Evolutionary conservation across 2,797 vertebrate genomes (phyloP).

Genomic region (Coranthus polyacanthus): DNA sequence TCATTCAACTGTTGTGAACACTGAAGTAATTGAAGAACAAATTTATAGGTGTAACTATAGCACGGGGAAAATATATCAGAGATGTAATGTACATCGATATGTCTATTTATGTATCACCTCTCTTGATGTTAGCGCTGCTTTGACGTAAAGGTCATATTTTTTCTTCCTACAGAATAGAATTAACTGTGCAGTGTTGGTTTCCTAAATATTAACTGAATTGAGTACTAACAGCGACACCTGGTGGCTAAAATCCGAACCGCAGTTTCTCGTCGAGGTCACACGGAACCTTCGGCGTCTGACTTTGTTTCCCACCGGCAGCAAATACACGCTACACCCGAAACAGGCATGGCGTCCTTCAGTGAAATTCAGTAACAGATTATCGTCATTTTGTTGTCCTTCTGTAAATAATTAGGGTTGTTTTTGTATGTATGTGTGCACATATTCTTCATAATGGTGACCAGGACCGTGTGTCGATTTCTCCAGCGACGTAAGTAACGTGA

Average conservation of each 20-base stretch:
- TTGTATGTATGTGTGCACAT: neutral
- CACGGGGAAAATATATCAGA: neutral
- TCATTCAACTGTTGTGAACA: slow-evolving; percentile 10
- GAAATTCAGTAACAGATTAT: slow-evolving; percentile 6
- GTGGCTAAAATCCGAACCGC: slow-evolving; percentile 12
- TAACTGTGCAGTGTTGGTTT: neutral
- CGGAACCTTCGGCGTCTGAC: slow-evolving; percentile 13
- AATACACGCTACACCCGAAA: neutral
- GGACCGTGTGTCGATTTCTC: slow-evolving; percentile 59
- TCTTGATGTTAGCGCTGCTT: neutral
- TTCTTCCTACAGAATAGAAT: neutral
- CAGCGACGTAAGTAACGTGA: slow-evolving; percentile 80
- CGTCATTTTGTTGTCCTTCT: neutral
- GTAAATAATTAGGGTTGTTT: rapidly evolving
- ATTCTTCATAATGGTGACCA: slow-evolving; percentile 65
- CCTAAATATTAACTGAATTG: neutral
- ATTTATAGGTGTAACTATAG: neutral
- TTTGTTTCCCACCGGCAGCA: slow-evolving; percentile 48
- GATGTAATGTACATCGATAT: neutral
- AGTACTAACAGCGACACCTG: slow-evolving; percentile 54
- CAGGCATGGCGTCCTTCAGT: slow-evolving; percentile 78
- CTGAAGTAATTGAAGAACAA: slow-evolving; percentile 20
- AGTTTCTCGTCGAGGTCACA: rapidly evolving
- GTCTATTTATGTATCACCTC: neutral
- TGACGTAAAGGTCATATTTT: neutral